Evolutionary conservation across 1,140 invertebrate genomes (phyloP).

Genomic region (Ganaspis sp.): DNA sequence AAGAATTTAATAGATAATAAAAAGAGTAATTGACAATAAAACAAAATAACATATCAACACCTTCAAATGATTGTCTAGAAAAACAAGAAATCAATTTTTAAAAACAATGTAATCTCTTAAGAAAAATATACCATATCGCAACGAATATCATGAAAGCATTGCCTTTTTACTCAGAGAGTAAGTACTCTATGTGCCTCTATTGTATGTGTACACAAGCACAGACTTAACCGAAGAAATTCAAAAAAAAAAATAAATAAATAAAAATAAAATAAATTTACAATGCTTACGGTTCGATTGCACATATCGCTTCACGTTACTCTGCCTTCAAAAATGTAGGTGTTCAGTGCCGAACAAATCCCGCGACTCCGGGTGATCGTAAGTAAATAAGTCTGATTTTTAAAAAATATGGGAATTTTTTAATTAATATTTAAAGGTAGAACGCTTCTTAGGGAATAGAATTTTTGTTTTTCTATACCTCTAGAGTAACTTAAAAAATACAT

Average conservation of each 20-base stretch:
- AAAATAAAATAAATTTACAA: not conserved
- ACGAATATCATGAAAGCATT: slow-evolving; percentile 19
- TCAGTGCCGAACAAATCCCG: not conserved
- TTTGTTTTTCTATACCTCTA: no score
- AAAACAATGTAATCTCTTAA: not conserved
- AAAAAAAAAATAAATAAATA: not conserved
- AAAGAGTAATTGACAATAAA: slow-evolving; percentile 20
- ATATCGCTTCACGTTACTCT: not conserved
- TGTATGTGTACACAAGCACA: slow-evolving; percentile 12
- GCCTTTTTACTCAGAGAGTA: slow-evolving; percentile 2
- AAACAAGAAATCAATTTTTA: not conserved
- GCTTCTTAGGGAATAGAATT: no score
- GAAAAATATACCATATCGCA: not conserved
- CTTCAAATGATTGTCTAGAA: not conserved
- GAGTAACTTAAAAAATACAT: no score
- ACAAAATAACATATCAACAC: slow-evolving; percentile 8
- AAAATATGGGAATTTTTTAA: not conserved
- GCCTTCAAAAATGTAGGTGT: not conserved
- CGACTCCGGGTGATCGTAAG: not conserved
- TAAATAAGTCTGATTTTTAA: not conserved
- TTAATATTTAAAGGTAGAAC: no score
- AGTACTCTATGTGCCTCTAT: not conserved
- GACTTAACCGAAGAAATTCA: not conserved
- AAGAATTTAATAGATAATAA: not conserved
- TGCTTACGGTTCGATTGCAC: slow-evolving; percentile 1